These are phyloP conservation scores for Rhynchonycteris naso DNA, from an alignment of 2,797 vertebrate genomes.

Conservation along the genomic window DNA sequence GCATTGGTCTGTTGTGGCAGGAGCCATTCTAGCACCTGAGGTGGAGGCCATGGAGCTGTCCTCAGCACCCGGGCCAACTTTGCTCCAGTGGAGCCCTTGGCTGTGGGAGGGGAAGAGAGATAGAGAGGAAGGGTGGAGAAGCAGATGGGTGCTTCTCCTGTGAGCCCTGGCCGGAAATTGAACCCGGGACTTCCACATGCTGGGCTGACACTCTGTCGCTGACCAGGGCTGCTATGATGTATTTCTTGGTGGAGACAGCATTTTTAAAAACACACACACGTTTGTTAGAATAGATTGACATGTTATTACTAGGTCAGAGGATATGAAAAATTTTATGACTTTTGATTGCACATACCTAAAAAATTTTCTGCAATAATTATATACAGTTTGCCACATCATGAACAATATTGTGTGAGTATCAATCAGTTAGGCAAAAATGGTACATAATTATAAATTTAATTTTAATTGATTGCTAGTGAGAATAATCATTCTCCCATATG, in stretches of 20 bases:
- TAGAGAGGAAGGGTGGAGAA: no score
- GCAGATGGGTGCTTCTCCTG: no score
- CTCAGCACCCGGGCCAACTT: no score
- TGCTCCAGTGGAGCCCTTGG: no score
- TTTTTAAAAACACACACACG: background rate
- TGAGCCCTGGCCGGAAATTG: no score
- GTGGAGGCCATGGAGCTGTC: no score
- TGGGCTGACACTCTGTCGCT: no score
- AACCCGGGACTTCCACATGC: no score
- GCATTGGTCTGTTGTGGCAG: no score
- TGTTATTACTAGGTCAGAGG: conserved; percentile 38
- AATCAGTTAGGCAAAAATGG: background rate
- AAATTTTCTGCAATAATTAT: background rate
- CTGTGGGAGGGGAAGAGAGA: no score
- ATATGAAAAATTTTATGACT: conserved; percentile 40
- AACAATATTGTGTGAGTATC: background rate
- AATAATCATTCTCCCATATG: conserved; percentile 13
- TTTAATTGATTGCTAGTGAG: conserved; percentile 28
- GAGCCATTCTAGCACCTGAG: no score
- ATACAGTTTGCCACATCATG: background rate
- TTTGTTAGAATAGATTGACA: conserved; percentile 18
- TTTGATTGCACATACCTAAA: background rate
- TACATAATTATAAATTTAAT: background rate
- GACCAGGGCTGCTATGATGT: background rate
- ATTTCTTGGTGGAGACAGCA: background rate